These are phyloP conservation scores for Pelobates cultripes DNA, from an alignment of 2,797 vertebrate genomes.

Conservation along the genomic window DNA sequence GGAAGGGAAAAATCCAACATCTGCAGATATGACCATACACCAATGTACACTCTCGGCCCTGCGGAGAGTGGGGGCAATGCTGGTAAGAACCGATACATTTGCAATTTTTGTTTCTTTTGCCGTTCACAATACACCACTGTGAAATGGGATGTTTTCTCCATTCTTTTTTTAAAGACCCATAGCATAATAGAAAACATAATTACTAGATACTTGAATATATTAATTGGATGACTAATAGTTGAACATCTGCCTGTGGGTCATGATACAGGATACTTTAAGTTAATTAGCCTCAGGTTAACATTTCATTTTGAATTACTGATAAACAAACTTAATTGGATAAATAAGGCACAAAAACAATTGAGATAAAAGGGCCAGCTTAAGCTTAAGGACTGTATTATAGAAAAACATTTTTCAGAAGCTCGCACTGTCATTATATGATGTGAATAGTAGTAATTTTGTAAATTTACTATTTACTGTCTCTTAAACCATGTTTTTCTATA, in stretches of 20 bases:
- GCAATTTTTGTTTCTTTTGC: neutral
- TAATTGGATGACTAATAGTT: slow-evolving; percentile 36
- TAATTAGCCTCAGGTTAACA: slow-evolving; percentile 26
- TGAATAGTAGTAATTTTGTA: no score
- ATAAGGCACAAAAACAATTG: slow-evolving; percentile 33
- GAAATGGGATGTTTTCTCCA: neutral
- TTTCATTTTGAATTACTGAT: slow-evolving; percentile 21
- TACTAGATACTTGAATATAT: slow-evolving; percentile 26
- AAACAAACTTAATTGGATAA: slow-evolving; percentile 10
- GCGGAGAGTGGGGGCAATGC: neutral
- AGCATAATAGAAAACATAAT: neutral
- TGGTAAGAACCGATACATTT: neutral
- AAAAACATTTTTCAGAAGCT: neutral
- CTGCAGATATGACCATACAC: neutral
- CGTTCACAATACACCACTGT: neutral
- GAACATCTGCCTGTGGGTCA: slow-evolving; percentile 34
- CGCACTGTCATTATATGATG: no score
- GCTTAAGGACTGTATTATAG: no score
- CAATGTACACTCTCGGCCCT: neutral
- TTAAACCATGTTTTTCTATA: no score
- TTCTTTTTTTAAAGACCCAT: neutral
- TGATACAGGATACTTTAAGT: neutral
- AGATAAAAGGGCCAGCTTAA: neutral
- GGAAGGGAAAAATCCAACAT: slow-evolving; percentile 5
- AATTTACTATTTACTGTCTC: no score